Base-by-base conservation (phyloP, 30 jellyfish, hydroid and myxozoan genomes). In the Aurelia sp. region DNA sequence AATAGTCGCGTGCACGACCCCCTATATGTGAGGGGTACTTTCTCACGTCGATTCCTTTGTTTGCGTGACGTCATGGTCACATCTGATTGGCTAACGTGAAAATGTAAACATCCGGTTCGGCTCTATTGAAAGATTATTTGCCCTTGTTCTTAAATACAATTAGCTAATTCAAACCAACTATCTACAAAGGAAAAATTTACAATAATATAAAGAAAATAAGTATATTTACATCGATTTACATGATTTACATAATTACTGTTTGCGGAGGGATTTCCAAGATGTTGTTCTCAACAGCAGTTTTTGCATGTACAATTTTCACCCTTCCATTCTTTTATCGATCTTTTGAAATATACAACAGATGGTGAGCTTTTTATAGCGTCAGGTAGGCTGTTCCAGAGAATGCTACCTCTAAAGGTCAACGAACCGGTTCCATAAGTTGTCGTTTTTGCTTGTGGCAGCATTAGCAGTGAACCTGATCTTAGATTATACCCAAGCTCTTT, bases 351-450 rank as follows among this genome's bases (percentile, higher is more conserved):
- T 12, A 47, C 77, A 48, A 52, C 48, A 20, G 81, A 18, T 53
- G 38, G 30, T 4, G 82, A 81, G 73, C 38, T 76, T 33, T 80
- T 72, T 57, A 58, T 69, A 21, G 21, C 74, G 63, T 72, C 87
- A 30, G 87, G 76, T 13, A 76, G 52, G 50, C 61, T 63, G 77
- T 76, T 87, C 96, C 91, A 87, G 80, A 77, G 78, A 57, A 40
- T 53, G 50, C 75, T 58, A 67, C 96, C 82, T 64, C 86, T 69
- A 58, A 64, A 38, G 48, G 48, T 38, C 48, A 38, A 38, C 8
- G 48, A 38, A 38, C 9, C 3, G 48, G 48, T 38, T 6, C 48
- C 48, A 38, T 38, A 38, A 6, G 48, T 38, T 38, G 48, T 38
- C 7, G 48, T 38, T 38, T 38, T 38, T 6, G 48, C 48, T 38